Evolutionary conservation across 2,888 invertebrate species (phyloP), one percentile per base, ranked within the genome.

Genomic region (Drosophila affinis): DNA sequence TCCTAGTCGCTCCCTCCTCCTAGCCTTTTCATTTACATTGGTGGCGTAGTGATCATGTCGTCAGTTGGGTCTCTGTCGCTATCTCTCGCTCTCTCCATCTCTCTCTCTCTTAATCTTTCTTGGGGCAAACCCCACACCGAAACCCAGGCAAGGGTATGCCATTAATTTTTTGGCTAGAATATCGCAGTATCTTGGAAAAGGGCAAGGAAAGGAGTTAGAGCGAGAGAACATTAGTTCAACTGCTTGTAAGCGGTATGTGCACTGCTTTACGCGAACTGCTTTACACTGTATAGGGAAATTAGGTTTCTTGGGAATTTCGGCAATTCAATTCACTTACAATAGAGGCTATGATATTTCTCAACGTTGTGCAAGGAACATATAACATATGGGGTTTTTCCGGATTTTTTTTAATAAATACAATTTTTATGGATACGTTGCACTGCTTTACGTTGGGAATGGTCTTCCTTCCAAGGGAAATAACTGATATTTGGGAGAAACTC

Each of bases 31-130:
- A 53, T 62, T 74, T 67, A 69, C 72, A 78, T 77, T 70, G 77
- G 69, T 81, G 75, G 79, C 79, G 84, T 79, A 44, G 75, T 55
- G 62, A 80, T 79, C 75, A 64, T 77, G 74, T 71, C 69, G 79
- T 81, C 70, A 65, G 48, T 62, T 62, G 56, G 39, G 27, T 27
- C 53, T 46, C 14, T 55, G 32, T 32, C 18, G 3, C 21, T 39
- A 12, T n/a, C 32, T 51, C 24, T 34, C 47, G 18, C 24, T 10
- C n/a, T 58, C 21, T 58, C 18, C 3, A 14, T 39, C 17, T n/a
- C 32, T 51, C 47, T 27, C 24, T 14, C n/a, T 58, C 21, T 58
- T 5, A 12, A 10, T 63, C 48, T 65, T 49, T 64, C 55, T 65
- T 14, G 39, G 14, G 39, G 39, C 39, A 6, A 39, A 39, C 39